Conservation (phyloP, 2,113 vertebrate species). For the Perccottus glenii region DNA sequence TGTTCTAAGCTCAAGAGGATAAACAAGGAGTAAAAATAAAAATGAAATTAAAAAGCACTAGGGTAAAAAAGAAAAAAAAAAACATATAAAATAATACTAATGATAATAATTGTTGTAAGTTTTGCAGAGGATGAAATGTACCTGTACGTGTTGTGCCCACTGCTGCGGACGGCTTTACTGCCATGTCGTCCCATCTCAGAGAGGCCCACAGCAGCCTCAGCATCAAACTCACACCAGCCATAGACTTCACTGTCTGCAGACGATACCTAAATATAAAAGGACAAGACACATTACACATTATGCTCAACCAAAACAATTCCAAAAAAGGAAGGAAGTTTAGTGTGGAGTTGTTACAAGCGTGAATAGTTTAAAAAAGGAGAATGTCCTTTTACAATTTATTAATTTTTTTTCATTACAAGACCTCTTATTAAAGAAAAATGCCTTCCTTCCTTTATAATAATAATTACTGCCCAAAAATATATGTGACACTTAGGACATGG, state of each 20-base stretch:
- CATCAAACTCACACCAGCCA: constrained; percentile 97
- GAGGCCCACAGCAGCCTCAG: constrained; percentile 94
- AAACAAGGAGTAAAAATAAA: background rate
- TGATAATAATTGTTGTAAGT: too few relatives aligned
- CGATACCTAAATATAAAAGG: constrained; percentile 83
- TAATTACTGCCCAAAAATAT: constrained; percentile 15
- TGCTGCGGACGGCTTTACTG: constrained; percentile 93
- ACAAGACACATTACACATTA: background rate
- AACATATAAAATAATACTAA: too few relatives aligned
- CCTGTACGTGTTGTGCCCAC: constrained; percentile 95
- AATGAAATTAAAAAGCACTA: too few relatives aligned
- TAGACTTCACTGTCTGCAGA: constrained; percentile 93
- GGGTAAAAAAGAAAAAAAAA: too few relatives aligned
- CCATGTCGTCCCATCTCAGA: constrained; percentile 98
- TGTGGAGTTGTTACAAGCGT: too few relatives aligned
- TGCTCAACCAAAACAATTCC: too few relatives aligned
- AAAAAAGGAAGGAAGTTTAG: too few relatives aligned
- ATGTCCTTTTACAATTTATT: too few relatives aligned
- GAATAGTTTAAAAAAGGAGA: too few relatives aligned
- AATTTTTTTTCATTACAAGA: background rate
- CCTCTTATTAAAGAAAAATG: constrained; percentile 13
- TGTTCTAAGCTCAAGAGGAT: background rate
- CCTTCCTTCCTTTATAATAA: constrained; percentile 28
- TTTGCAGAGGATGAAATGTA: constrained; percentile 51
- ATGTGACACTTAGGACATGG: constrained; percentile 13